A percentile compares a stretch with the other conserved stretches of the same genome.
Evolutionary conservation across 2,113 vertebrate species (phyloP).

Genomic region (Microtus richardsoni): DNA sequence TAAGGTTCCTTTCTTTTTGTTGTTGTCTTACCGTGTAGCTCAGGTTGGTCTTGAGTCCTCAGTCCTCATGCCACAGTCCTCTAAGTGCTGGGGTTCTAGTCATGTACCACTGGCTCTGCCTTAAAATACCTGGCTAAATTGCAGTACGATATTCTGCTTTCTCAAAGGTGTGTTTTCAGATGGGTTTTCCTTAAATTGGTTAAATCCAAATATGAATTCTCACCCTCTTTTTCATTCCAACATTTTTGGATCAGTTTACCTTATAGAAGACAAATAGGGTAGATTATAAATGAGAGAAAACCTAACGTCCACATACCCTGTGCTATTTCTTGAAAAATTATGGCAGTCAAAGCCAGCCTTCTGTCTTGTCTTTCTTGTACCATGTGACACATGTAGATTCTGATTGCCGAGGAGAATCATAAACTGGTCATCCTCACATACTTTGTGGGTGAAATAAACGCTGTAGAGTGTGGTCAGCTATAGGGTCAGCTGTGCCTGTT

Average conservation of each 20-base stretch:
- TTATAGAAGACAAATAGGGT: background rate
- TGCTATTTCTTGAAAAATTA: background rate
- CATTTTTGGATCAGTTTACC: slow-evolving; percentile 38
- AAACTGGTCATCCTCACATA: background rate
- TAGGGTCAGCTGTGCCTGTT: background rate
- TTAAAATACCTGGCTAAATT: background rate
- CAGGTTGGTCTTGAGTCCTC: background rate
- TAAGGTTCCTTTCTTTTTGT: background rate
- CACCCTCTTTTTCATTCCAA: background rate
- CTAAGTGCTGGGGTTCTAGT: background rate
- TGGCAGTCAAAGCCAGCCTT: background rate
- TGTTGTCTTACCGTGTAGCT: background rate
- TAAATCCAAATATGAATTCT: slow-evolving; percentile 13
- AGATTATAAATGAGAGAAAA: slow-evolving; percentile 19
- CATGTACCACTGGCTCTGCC: background rate
- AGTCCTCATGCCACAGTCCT: background rate
- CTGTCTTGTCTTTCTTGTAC: background rate
- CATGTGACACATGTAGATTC: background rate
- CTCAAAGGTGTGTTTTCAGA: background rate
- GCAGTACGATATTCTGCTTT: background rate
- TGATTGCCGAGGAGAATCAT: background rate
- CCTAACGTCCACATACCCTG: background rate
- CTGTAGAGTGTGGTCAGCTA: background rate
- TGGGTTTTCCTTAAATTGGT: background rate
- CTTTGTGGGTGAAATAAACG: background rate